Conservation (phyloP, 2,888 invertebrate species). For the Heliconius erato region DNA sequence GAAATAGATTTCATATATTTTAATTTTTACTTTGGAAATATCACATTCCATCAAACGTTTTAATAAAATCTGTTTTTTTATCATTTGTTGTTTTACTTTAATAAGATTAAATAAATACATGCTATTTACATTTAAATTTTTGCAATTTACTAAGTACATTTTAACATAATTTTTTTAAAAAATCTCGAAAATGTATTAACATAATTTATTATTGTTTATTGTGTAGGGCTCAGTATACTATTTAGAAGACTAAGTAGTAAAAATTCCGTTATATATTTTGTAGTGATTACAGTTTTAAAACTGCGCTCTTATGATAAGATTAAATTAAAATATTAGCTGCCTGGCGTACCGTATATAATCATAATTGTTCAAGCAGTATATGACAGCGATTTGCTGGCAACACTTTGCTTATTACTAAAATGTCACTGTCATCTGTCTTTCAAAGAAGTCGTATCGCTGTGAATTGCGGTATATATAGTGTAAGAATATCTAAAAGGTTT, state of each 20-base stretch:
- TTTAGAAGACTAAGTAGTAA: neutral
- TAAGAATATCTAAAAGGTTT: conserved; percentile 66
- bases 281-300: too few species aligned
- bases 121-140: neutral
- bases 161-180: neutral
- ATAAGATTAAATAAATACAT: neutral
- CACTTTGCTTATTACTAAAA: conserved; percentile 46
- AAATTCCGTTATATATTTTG: neutral
- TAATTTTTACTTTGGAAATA: conserved; percentile 19
- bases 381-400: neutral
- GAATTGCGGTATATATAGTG: conserved; percentile 66
- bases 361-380: neutral
- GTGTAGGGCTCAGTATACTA: neutral
- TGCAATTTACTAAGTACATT: neutral
- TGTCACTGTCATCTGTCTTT: conserved; percentile 75
- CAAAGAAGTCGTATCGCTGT: conserved; percentile 64
- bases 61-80: conserved; percentile 1
- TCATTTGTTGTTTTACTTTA: conserved; percentile 1
- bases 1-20: conserved; percentile 3
- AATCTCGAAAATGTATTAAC: neutral
- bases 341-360: neutral
- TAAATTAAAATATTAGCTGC: neutral
- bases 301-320: neutral
- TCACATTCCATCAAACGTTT: conserved; percentile 15
- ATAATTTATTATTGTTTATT: neutral